Base-by-base conservation (phyloP, 2,888 invertebrate species). In the Ophioninae sp. region DNA sequence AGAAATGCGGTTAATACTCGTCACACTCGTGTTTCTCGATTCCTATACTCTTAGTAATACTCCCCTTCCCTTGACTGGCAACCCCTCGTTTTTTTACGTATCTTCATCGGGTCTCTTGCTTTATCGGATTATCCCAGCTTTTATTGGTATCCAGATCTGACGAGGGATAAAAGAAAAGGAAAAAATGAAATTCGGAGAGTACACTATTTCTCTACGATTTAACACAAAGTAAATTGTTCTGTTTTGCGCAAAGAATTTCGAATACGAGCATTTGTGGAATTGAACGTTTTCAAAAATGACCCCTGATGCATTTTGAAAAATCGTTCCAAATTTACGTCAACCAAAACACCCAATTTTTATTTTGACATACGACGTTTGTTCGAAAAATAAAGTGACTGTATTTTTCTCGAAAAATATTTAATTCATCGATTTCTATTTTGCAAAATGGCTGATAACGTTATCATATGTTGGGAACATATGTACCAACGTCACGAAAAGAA, bases 1-100 rank as follows among this genome's bases (percentile, higher is more conserved):
- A 90, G 90, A 90, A 91, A 90, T 89, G 91, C 88, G 88, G 87
- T 84, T 84, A 79, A 81, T 82, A 81, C 81, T 76, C 79, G 79
- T 79, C 84, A 77, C 73, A 85, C 80, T 85, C 75, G 74, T 83
- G 68, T 75, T 37, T 71, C 78, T 80, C 79, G 79, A 77, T 78
- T 76, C 71, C 74, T 81, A 80, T 81, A 51, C 71, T 79, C 61
- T 30, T 67, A 44, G 30, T 39, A n/a, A 23, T 74, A 44, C 23
- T 69, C 17, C 17, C 17, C 51, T 6, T 17, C 17, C 13, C 30
- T 30, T 63, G 5, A 2, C 6, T 68, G 9, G 41, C 10, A 1
- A 2, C 13, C 76, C 22, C 13, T 63, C 22, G 59, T 56, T 41
- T 41, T 56, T 51, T 44, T 65, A 20, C 65, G 65, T 65, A 6